Base-by-base conservation (phyloP, 1,140 invertebrate genomes). In the Leptonema lineaticorne region DNA sequence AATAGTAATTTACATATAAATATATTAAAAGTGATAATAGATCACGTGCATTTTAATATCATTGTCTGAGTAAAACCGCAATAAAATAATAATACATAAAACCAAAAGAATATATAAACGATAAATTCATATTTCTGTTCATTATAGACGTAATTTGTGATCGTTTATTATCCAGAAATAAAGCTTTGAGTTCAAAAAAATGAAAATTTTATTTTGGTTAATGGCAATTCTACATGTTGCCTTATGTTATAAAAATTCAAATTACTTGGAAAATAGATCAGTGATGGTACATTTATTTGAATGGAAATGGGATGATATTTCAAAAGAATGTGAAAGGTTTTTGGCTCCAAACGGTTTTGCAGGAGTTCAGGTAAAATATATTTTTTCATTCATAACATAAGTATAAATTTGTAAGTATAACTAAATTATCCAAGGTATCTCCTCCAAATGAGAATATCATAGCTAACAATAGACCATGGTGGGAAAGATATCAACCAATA, bases 401-500 rank as follows among this genome's bases (percentile, higher is more conserved):
- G 30, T 37, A 37, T n/a, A 37, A 37, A 37, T 37, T 37, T 37
- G 14, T n/a, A n/a, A n/a, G n/a, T n/a, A n/a, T n/a, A n/a, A n/a
- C n/a, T n/a, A n/a, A n/a, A n/a, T n/a, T n/a, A n/a, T 45, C 2
- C 8, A n/a, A 66, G 50, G 27, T 66, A 30, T 66, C 63, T 30
- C 63, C 63, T 5, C 46, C 63, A 26, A 30, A 26, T 28, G 63
- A 66, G 33, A 66, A 66, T 66, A 24, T 57, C 2, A 26, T 57
- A 22, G 37, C 33, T n/a, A 18, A 22, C 3, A 69, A 75, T 37
- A 85, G 88, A 58, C 89, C 83, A 71, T 92, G 83, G 92, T 92
- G 85, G 83, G 90, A 93, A 77, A 79, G 92, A 16, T 95, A 95
- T 73, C 93, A 95, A 76, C 90, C 91, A 0, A 85, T 94, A n/a